Evolutionary conservation across 2,797 vertebrate genomes (phyloP).

Genomic region (Cryptoprocta ferox): DNA sequence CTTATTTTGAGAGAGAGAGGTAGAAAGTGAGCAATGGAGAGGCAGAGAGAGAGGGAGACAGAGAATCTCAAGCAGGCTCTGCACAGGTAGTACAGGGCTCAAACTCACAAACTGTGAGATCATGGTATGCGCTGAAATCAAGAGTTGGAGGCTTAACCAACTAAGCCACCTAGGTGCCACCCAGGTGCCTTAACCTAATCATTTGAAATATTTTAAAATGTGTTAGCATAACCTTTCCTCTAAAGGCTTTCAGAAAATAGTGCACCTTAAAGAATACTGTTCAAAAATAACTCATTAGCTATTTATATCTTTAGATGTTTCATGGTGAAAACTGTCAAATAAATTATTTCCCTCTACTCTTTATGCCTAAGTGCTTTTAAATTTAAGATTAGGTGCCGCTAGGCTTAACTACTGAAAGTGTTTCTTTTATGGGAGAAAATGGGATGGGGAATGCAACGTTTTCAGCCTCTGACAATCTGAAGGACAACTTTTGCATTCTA

Average conservation of each 20-base stretch:
- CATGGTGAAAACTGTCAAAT: not conserved
- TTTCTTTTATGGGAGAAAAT: not conserved
- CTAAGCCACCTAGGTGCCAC: no score
- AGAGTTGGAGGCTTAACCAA: no score
- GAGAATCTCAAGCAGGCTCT: no score
- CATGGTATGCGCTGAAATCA: no score
- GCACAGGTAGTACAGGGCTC: no score
- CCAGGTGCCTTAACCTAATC: no score
- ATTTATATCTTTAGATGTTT: not conserved
- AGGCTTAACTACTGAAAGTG: not conserved
- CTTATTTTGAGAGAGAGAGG: no score
- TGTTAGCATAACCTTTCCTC: not conserved
- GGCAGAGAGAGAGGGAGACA: no score
- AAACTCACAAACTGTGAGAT: no score
- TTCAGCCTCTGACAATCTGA: not conserved
- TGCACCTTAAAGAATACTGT: not conserved
- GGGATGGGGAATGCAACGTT: not conserved
- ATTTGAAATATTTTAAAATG: constrained; percentile 43
- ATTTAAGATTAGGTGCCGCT: not conserved
- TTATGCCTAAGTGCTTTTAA: not conserved
- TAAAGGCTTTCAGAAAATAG: not conserved
- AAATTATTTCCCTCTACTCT: not conserved
- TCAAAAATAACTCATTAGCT: not conserved
- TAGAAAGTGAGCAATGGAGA: no score
- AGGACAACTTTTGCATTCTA: not conserved